These are phyloP conservation scores for Aethes cnicana DNA, from an alignment of 2,888 invertebrate genomes.

Conservation along the genomic window DNA sequence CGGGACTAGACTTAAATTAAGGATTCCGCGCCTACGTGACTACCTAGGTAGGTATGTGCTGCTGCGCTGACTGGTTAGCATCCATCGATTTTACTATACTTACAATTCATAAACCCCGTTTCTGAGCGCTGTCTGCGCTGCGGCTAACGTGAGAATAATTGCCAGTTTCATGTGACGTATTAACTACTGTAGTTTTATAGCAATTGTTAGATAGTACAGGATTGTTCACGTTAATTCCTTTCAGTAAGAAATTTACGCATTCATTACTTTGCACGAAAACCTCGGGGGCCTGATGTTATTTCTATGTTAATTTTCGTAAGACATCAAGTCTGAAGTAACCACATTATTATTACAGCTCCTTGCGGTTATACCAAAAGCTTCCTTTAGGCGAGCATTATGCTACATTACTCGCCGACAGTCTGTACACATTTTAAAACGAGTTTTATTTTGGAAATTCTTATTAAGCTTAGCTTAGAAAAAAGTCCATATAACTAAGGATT, in stretches of 20 bases:
- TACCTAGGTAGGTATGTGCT: conserved; percentile 45
- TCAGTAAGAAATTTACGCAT: conserved; percentile 9
- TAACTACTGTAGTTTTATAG: no score
- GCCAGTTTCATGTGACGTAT: no score
- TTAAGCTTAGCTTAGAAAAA: no score
- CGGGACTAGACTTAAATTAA: conserved; percentile 63
- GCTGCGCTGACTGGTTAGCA: conserved; percentile 27
- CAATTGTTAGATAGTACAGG: no score
- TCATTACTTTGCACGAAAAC: conserved; percentile 15
- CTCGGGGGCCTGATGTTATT: conserved; percentile 22
- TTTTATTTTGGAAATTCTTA: no score
- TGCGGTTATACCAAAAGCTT: conserved; percentile 11
- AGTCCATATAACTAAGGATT: no score
- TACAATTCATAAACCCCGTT: conserved; percentile 15
- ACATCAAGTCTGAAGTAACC: conserved; percentile 25
- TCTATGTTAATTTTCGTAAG: conserved; percentile 28
- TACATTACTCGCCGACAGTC: neutral
- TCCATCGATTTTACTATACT: conserved; percentile 6
- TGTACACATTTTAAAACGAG: neutral
- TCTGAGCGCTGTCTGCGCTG: neutral
- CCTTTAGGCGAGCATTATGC: conserved; percentile 18
- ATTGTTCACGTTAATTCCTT: no score
- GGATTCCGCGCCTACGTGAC: conserved; percentile 68
- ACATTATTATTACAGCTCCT: conserved; percentile 17
- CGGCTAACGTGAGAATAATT: no score